Evolutionary conservation across 2,113 vertebrate species (phyloP).

Genomic region (Saguinus midas): DNA sequence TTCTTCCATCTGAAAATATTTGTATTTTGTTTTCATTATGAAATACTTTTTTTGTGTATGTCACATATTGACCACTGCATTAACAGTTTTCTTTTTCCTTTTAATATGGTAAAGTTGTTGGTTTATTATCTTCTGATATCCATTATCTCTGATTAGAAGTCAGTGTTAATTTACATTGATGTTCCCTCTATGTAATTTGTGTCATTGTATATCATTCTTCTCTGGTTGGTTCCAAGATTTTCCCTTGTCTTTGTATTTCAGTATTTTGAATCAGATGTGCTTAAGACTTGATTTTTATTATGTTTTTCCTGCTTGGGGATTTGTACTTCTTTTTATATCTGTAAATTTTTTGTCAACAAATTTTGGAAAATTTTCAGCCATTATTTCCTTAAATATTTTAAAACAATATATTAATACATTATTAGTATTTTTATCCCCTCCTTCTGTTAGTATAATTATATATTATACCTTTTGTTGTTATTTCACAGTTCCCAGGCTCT

Average conservation of each 20-base stretch:
- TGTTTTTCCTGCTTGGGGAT: not conserved
- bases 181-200: not conserved
- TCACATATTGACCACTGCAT: not conserved
- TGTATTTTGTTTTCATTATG: not conserved
- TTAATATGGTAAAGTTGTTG: not conserved
- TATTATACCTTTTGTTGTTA: not conserved
- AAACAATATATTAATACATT: not conserved
- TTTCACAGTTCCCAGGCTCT: not conserved
- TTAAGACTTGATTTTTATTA: not conserved
- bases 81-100: not conserved
- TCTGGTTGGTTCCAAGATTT: not conserved
- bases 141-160: not conserved
- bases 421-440: not conserved
- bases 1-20: not conserved
- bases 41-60: not conserved
- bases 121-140: not conserved
- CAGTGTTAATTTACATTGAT: not conserved
- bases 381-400: not conserved
- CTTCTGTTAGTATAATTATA: not conserved
- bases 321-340: not conserved
- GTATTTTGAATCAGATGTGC: not conserved
- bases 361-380: not conserved
- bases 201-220: not conserved
- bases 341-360: not conserved
- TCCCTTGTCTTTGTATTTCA: not conserved